Base-by-base conservation (phyloP, 2,797 vertebrate species). In the Urophycis tenuis region DNA sequence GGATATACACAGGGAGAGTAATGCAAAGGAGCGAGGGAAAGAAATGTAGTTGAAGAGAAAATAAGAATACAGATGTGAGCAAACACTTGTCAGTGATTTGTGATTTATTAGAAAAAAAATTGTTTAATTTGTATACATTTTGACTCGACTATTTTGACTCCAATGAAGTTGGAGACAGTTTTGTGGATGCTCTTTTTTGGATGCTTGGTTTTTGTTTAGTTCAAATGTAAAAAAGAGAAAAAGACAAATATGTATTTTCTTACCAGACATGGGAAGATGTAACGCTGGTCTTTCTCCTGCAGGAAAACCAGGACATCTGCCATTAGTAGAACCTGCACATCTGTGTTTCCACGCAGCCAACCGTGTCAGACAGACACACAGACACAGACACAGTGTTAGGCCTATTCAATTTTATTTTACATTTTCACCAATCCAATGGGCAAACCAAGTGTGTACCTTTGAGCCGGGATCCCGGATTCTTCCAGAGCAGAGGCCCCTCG, bases 231-330 rank as follows among this genome's bases (percentile, higher is more conserved):
- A 3, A 60, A n/a, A 34, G 7, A 34, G 7, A 34, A 34, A 3
- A 45, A 0, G 53, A 64, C 25, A 2, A 72, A 82, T 87, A 71
- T 93, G 29, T 5, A 72, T 81, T 87, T 70, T 93, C 93, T 91
- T 76, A 97, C 96, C 82, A 95, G 91, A 1, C 95, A 95, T 0
- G 95, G 95, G 67, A 98, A 98, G 72, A 94, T 92, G 87, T 92
- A 96, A 81, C 95, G 97, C 87, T 97, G 96, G 85, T 98, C 96
- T 90, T 98, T 98, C 84, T 92, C 91, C 80, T 90, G 90, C 67
- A 92, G 90, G 25, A 92, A 91, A 74, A 90, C 90, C 74, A 92
- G 67, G 81, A 92, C 89, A 82, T 92, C 91, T 36, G 90, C 87
- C 91, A 92, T 97, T 85, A 98, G 88, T 87, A 98, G 85, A 81